Base-by-base conservation (phyloP, 1,140 invertebrate genomes). In the Drosophila miranda region DNA sequence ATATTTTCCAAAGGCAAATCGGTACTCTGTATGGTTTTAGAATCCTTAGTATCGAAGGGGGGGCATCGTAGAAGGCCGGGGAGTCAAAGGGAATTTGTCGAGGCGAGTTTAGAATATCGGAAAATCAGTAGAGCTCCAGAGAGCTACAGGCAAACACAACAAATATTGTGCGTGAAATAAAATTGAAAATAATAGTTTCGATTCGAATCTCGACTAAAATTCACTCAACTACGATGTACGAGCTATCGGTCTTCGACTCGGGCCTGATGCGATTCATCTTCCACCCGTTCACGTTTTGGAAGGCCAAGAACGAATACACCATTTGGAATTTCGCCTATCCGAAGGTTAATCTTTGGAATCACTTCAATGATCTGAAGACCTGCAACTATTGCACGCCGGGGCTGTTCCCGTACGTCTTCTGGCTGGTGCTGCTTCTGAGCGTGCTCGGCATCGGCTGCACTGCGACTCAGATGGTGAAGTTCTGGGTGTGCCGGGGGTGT, bases 361-460 rank as follows among this genome's bases (percentile, higher is more conserved):
- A 16, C 16, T 34, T n/a, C n/a, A 5, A 6, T 0, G 0, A 61
- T 3, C 3, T 75, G 0, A 28, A 34, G 0, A 42, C 16, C 0
- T 76, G 56, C 38, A 16, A 45, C 0, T 21, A 51, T 0, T 79
- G 78, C n/a, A 58, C 55, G 6, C 19, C 30, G 3, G 66, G 60
- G 6, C 50, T 34, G 16, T 75, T 80, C 11, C 72, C 78, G 0
- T 28, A 45, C 13, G 49, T 80, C 14, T 80, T 50, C 14, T 79
- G 66, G 66, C 7, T 55, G 5, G 58, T 72, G 3, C 2, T 79
- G 0, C 7, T 38, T 0, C 0, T 75, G 5, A 55, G 54, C 9
- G 0, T 51, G 0, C 0, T 11, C 2, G 78, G 78, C 2, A 11
- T 13, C 21, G 19, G 46, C 0, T 9, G 19, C 28, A 67, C 46